Evolutionary conservation across 2,797 vertebrate species (phyloP), one percentile per base, ranked within the genome.

Genomic region (Onychomys torridus): DNA sequence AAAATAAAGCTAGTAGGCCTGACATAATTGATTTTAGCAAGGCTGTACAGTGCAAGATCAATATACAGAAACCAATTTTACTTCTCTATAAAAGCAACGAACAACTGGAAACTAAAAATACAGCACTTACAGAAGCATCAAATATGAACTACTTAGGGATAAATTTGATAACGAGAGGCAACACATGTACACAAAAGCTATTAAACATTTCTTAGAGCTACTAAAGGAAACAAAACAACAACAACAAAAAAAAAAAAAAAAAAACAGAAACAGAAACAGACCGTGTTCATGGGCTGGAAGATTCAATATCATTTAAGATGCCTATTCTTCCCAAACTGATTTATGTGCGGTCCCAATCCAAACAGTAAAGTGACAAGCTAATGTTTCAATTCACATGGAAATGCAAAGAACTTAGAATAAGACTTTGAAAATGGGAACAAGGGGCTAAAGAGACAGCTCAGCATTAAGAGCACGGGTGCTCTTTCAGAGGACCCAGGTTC

Each of bases 161-260:
- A 91, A 88, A 84, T 84, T n/a, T 90, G 87, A 96, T 79, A 94
- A 96, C 69, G 89, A 93, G 49, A 82, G 71, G 49, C 40, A 93
- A 96, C 49, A 63, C n/a, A 14, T 43, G 37, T 57, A 92, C 59
- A 85, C 46, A 91, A 86, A 91, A 79, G 37, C 69, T 46, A 67
- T 25, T 95, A 91, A 93, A 77, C 75, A 93, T 86, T 82, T 95
- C 52, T 90, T 94, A 90, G 40, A 14, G 13, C 79, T 61, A 77
- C 34, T 92, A 79, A 89, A 96, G 49, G 86, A 95, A 95, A 65
- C 16, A 82, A 89, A 85, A 96, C 95, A 87, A 61, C 90, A 65
- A n/a, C n/a, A n/a, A n/a, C n/a, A n/a, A n/a, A 82, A 89, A 85
- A 96, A 96, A 87, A 61, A 92, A 65, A 95, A 95, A 65, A 13